phyloP scores from a whole-genome alignment of 2,888 invertebrate species.

The Drosophila maculinotata region DNA sequence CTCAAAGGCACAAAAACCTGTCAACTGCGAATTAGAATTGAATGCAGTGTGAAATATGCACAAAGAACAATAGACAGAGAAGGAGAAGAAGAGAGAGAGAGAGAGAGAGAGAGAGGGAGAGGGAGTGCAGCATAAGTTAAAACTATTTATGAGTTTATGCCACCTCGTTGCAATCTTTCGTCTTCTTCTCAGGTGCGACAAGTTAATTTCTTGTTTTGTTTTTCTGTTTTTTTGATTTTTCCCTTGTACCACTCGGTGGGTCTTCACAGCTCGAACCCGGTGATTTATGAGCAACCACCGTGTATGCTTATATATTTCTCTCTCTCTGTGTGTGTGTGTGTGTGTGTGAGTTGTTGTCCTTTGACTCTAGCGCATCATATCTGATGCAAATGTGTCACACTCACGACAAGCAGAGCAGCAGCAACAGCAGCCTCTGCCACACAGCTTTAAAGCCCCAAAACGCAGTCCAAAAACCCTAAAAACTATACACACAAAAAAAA shows the following conservation, averaged over 20 bases:
- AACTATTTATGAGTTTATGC: constrained; percentile 68
- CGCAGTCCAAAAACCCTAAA: constrained; percentile 65
- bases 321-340: constrained; percentile 15
- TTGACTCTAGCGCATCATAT: constrained; percentile 61
- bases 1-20: constrained; percentile 36
- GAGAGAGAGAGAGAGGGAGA: constrained; percentile 3
- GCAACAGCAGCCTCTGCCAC: constrained; percentile 6
- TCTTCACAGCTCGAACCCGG: constrained; percentile 30
- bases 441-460: constrained; percentile 8
- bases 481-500: constrained; percentile 67
- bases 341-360: constrained; percentile 53
- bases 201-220: constrained; percentile 57
- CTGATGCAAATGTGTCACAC: constrained; percentile 79
- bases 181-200: constrained; percentile 52
- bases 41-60: constrained; percentile 39
- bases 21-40: constrained; percentile 29
- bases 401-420: constrained; percentile 55
- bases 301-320: too few species aligned
- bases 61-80: constrained; percentile 31
- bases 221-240: constrained; percentile 24
- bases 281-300: constrained; percentile 68
- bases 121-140: constrained; percentile 42
- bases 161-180: constrained; percentile 29
- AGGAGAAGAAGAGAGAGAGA: constrained; percentile 13
- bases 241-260: constrained; percentile 56